Base-by-base conservation (phyloP, 2,888 invertebrate species). In the Rhimphoctona megacephalus region DNA sequence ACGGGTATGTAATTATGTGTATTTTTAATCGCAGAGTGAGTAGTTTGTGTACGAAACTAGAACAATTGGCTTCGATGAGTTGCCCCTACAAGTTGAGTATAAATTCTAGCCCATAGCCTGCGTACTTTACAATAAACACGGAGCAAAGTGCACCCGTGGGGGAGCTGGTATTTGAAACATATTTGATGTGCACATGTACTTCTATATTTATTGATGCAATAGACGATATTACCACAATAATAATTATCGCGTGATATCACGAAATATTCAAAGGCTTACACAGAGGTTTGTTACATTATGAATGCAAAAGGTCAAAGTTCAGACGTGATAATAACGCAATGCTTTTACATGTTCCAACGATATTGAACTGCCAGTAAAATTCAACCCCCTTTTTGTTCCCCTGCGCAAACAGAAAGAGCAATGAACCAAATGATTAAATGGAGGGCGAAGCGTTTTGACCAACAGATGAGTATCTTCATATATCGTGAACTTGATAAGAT, bases 261-360 rank as follows among this genome's bases (percentile, higher is more conserved):
- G 33, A 33, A 81, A 85, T 85, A 61, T 85, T 72, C 9, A 46
- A 81, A 69, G 64, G 76, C 19, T 46, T 30, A 9, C 39, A 33
- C 7, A 17, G 85, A 19, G 57, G 17, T n/a, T 74, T 36, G 52
- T 46, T 17, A n/a, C 46, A 25, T 22, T n/a, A n/a, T 30, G 69
- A 33, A 33, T 54, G 22, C 14, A 72, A 46, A 46, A 46, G 25
- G n/a, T 8, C 33, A 17, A 30, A 46, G 49, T 70, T 17, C 19
- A 30, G 49, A 49, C 5, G 19, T 49, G 17, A 49, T 49, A 19
- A 19, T 49, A 49, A 49, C 49, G 49, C 49, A 19, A 49, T 49
- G 49, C n/a, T 49, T 49, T 49, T 49, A 19, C 49, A n/a, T 49
- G n/a, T 19, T 7, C 5, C 5, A 7, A 49, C 49, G 49, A 19